Base-by-base conservation (phyloP, 2,888 invertebrate species). In the Cheilosia variabilis region DNA sequence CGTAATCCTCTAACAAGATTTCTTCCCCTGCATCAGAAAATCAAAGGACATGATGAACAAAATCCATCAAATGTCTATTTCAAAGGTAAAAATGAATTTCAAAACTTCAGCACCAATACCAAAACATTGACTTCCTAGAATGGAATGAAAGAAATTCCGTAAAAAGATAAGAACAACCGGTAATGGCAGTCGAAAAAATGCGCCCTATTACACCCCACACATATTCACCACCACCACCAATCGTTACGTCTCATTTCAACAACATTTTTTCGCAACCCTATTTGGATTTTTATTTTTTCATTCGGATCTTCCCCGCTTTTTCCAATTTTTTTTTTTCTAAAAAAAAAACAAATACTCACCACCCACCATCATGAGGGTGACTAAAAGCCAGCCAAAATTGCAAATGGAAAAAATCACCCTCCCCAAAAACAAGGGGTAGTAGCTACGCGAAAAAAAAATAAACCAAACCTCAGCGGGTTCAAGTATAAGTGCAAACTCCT, bases 401-500 rank as follows among this genome's bases (percentile, higher is more conserved):
- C 71, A 15, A 76, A 66, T 17, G 62, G 15, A 24, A 37, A 62
- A 82, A 72, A 55, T 50, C 41, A 45, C 57, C 65, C 65, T 41
- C 82, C 76, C 72, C 55, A 27, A 66, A 47, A 72, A 71, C 31
- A 37, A 82, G 69, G 75, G 65, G 76, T 65, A 22, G 50, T 13
- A 65, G 75, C 24, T 57, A 76, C 57, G 69, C 31, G 50, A 62
- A 60, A 37, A 34, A 53, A 52, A 22, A 57, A 22, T 31, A 17
- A 77, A 71, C 17, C 37, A 83, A 79, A 79, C 83, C 79, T 75
- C 73, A 79, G 69, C 71, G 84, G 79, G 84, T 84, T 84, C 84
- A 84, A 84, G 84, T 84, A 84, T 84, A 84, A 84, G 84, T 84
- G 79, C 84, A 84, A 84, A 76, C 75, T 84, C 71, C 79, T 71